phyloP scores from a whole-genome alignment of 1,140 invertebrate genomes.

The Aphaenogaster ashmeadi region DNA sequence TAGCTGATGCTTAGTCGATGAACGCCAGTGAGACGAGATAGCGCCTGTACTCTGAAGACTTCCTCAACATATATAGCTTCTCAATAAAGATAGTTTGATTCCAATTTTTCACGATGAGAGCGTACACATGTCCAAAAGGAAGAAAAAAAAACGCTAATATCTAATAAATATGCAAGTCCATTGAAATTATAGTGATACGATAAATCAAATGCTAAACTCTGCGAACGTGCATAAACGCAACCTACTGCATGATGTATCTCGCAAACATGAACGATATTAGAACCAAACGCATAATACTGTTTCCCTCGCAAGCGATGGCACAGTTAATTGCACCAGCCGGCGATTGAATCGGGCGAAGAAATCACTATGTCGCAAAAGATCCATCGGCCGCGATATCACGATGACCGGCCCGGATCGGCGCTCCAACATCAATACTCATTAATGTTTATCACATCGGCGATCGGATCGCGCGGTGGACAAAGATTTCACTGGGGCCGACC shows the following conservation, averaged over 20 bases:
- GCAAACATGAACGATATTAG: neutral
- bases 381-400: conserved; percentile 62
- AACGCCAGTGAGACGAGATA: neutral
- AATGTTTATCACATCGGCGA: conserved; percentile 75
- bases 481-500: conserved; percentile 72
- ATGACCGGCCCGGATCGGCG: conserved; percentile 65
- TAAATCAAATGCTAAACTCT: neutral
- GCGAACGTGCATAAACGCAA: neutral
- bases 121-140: neutral
- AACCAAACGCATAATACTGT: neutral
- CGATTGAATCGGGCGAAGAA: conserved; percentile 46
- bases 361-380: conserved; percentile 66
- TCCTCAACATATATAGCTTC: too few species aligned
- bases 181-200: neutral
- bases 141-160: neutral
- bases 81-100: neutral
- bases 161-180: neutral
- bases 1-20: conserved; percentile 13
- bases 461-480: conserved; percentile 71
- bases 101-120: neutral
- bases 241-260: neutral
- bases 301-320: conserved; percentile 17
- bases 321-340: conserved; percentile 55
- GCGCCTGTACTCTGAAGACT: neutral
- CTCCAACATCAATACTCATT: conserved; percentile 78